Evolutionary conservation across 2,113 vertebrate species (phyloP).

Genomic region (Myotis lucifugus): DNA sequence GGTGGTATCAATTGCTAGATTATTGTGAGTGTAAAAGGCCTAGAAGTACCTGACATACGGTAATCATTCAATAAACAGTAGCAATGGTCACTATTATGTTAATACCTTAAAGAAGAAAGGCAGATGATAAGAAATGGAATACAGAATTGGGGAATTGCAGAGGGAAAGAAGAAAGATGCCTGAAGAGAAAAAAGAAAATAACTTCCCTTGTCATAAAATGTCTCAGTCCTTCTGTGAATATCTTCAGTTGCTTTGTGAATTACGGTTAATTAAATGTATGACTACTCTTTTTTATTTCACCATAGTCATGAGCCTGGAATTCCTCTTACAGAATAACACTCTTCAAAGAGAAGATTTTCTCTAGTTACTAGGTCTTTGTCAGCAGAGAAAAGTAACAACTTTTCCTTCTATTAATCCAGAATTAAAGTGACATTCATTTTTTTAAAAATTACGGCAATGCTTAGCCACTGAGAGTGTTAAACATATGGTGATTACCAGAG

Average conservation of each 20-base stretch:
- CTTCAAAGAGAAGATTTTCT: background rate
- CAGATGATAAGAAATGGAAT: background rate
- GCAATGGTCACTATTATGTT: background rate
- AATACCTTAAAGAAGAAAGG: background rate
- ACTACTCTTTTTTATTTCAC: background rate
- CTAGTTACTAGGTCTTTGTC: background rate
- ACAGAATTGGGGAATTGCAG: background rate
- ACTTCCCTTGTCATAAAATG: background rate
- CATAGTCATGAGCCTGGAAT: background rate
- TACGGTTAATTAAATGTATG: background rate
- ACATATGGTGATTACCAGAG: background rate
- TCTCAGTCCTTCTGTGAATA: background rate
- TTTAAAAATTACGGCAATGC: background rate
- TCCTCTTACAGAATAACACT: background rate
- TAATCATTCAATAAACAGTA: background rate
- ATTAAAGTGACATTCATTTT: background rate
- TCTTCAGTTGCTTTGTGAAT: background rate
- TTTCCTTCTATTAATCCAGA: background rate
- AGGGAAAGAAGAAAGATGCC: background rate
- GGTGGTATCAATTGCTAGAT: background rate
- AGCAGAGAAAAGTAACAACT: slow-evolving; percentile 21
- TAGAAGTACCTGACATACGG: background rate
- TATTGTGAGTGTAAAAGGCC: background rate
- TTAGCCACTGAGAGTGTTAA: background rate
- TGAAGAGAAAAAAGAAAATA: background rate